Percentiles rank a stretch among this genome's conserved stretches.
Evolutionary conservation across 2,888 invertebrate genomes (phyloP).

Genomic region (Theretra japonica): DNA sequence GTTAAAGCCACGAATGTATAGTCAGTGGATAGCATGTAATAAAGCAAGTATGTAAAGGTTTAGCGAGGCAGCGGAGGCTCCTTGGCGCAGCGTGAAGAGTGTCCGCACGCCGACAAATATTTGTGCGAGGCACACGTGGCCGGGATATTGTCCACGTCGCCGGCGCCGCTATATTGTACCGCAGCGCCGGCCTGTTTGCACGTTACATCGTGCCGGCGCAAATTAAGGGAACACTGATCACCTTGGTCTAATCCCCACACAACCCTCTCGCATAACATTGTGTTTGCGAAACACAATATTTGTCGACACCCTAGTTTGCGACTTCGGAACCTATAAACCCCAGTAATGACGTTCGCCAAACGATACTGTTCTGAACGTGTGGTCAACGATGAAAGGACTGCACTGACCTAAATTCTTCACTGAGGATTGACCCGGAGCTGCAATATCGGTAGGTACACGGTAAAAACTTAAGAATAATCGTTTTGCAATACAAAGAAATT

Average conservation of each 20-base stretch:
- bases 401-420: too few species aligned
- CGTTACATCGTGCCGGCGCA: not conserved
- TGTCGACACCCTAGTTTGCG: not conserved
- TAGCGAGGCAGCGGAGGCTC: not conserved
- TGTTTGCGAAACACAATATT: not conserved
- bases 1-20: not conserved
- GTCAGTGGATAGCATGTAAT: not conserved
- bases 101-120: constrained; percentile 9
- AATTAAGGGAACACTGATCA: constrained; percentile 3
- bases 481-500: too few species aligned
- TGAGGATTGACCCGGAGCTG: too few species aligned
- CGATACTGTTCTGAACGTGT: too few species aligned
- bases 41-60: constrained; percentile 10
- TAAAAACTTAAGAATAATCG: too few species aligned
- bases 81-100: not conserved
- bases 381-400: too few species aligned
- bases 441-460: too few species aligned
- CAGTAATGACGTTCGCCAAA: too few species aligned
- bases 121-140: constrained; percentile 14
- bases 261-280: not conserved
- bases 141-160: not conserved
- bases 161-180: not conserved
- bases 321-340: not conserved
- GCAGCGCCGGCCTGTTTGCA: constrained; percentile 3
- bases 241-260: constrained; percentile 1